A percentile compares a stretch with the other conserved stretches of the same genome.
phyloP scores from a whole-genome alignment of 2,113 vertebrate species.

The Syngnathus typhle region DNA sequence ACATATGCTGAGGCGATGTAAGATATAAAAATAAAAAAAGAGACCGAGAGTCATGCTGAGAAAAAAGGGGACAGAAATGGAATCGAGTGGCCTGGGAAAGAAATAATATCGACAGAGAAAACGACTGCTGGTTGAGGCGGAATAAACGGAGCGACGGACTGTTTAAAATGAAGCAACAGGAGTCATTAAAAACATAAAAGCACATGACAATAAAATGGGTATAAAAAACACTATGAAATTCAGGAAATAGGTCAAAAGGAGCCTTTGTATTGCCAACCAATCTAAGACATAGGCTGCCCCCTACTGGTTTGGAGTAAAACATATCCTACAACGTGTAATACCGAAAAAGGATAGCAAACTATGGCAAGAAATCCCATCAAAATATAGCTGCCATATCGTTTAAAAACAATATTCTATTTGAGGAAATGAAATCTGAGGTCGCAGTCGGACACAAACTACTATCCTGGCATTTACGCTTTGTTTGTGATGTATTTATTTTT shows the following conservation, averaged over 20 bases:
- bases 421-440: neutral
- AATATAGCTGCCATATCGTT: no score
- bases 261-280: neutral
- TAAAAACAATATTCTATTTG: neutral
- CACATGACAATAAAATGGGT: no score
- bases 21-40: no score
- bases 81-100: neutral
- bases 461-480: neutral
- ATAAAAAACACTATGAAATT: no score
- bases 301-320: neutral
- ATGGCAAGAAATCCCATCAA: no score
- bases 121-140: neutral
- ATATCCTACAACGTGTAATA: neutral
- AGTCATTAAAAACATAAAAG: neutral
- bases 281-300: neutral
- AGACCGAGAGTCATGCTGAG: neutral
- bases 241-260: no score
- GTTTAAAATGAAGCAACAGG: neutral
- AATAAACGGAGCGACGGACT: neutral
- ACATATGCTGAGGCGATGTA: neutral
- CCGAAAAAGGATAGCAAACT: no score
- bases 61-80: neutral
- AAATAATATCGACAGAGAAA: neutral
- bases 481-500: neutral
- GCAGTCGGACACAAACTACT: neutral